phyloP scores from a whole-genome alignment of 2,797 vertebrate genomes.

The Notolabrus celidotus region DNA sequence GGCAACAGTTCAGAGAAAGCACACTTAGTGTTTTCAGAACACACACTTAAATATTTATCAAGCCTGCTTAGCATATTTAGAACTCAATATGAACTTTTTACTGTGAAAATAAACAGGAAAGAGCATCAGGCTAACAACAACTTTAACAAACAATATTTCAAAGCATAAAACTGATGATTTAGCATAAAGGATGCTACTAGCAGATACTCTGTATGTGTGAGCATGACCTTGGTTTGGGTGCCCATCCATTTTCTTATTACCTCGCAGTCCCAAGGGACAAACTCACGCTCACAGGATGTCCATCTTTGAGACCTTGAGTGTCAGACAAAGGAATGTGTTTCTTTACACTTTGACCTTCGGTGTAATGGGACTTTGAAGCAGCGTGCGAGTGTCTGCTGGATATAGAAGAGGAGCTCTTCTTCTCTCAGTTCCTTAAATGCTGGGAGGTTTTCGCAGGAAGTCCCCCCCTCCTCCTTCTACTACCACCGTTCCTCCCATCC shows the following conservation, averaged over 20 bases:
- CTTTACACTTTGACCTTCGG: conserved; percentile 32
- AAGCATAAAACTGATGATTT: no score
- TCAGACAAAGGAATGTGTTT: conserved; percentile 11
- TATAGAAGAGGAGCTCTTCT: conserved; percentile 33
- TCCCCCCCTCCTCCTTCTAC: not conserved
- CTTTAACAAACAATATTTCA: no score
- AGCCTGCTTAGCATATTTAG: no score
- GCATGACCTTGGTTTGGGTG: not conserved
- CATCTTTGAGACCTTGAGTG: not conserved
- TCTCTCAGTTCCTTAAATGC: conserved; percentile 36
- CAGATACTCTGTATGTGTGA: no score
- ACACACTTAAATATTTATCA: no score
- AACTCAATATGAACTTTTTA: no score
- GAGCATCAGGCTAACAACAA: no score
- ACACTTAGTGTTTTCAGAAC: no score
- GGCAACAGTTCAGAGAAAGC: no score
- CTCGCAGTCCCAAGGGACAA: not conserved
- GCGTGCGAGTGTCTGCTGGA: not conserved
- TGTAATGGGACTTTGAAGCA: conserved; percentile 14
- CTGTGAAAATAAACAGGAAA: no score
- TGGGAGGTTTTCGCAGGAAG: conserved; percentile 42
- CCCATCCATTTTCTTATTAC: not conserved
- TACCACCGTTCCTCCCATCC: not conserved
- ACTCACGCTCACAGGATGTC: not conserved
- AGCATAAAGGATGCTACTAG: no score